Percentiles rank a stretch among this genome's conserved stretches.
These are phyloP conservation scores for Geotrypetes seraphini DNA, from an alignment of 2,797 vertebrate species.

Conservation along the genomic window DNA sequence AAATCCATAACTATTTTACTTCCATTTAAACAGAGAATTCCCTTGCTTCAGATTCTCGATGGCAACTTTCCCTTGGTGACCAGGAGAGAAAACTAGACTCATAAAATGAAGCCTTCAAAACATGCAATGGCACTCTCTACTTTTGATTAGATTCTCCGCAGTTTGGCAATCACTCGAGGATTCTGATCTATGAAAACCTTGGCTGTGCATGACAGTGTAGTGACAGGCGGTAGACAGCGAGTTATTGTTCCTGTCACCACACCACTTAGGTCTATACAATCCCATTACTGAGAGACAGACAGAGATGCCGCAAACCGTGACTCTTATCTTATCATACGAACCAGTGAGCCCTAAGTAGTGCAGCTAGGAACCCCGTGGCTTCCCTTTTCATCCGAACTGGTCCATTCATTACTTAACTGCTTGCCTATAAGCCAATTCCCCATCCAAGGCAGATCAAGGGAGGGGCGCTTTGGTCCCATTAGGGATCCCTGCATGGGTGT, in stretches of 20 bases:
- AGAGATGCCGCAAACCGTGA: slow-evolving; percentile 37
- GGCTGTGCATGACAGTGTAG: no score
- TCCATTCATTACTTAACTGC: no score
- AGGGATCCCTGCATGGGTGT: slow-evolving; percentile 7
- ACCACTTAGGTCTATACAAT: slow-evolving; percentile 83
- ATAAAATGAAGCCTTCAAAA: no score
- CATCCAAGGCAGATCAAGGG: background rate
- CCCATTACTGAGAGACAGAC: slow-evolving; percentile 69
- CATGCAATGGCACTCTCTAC: no score
- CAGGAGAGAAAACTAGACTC: no score
- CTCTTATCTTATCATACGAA: slow-evolving; percentile 42
- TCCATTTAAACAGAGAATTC: no score
- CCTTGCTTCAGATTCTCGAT: no score
- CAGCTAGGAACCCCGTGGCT: slow-evolving; percentile 19
- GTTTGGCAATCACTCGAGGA: no score
- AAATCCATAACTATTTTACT: no score
- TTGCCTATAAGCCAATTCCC: background rate
- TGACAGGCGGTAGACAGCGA: slow-evolving; percentile 70
- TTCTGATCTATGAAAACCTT: no score
- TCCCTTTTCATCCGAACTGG: slow-evolving; percentile 1
- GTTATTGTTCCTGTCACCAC: slow-evolving; percentile 89
- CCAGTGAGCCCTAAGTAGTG: slow-evolving; percentile 44
- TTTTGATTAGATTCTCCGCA: no score
- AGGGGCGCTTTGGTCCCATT: background rate
- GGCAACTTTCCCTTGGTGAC: no score